Evolutionary conservation across 2,888 invertebrate genomes (phyloP).

Genomic region (Nomada lathburiana): DNA sequence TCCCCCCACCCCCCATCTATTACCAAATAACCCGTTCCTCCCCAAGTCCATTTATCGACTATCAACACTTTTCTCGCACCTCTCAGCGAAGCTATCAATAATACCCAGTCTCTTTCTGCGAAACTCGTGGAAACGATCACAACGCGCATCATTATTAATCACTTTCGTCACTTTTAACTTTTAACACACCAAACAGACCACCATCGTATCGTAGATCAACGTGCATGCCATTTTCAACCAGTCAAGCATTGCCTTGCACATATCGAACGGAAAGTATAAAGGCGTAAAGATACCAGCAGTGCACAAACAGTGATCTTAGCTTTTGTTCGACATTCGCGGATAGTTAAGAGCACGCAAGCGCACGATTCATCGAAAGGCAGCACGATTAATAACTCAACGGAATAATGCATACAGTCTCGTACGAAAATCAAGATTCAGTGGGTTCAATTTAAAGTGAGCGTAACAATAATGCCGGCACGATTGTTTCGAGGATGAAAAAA

Average conservation of each 20-base stretch:
- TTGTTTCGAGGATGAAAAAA: too few species aligned
- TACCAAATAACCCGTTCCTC: neutral
- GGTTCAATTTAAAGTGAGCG: neutral
- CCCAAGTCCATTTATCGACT: constrained; percentile 1
- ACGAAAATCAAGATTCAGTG: constrained; percentile 3
- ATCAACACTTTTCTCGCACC: constrained; percentile 22
- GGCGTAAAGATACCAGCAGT: neutral
- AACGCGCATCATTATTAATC: constrained; percentile 10
- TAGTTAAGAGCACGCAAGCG: neutral
- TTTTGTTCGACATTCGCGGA: constrained; percentile 1
- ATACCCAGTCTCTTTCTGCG: neutral
- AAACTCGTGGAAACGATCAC: constrained; percentile 1
- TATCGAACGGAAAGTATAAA: neutral
- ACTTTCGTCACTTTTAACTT: neutral
- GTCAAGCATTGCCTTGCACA: neutral
- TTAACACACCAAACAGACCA: constrained; percentile 7
- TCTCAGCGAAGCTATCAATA: constrained; percentile 21
- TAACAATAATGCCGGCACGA: too few species aligned
- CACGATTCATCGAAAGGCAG: neutral
- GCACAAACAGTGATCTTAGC: neutral
- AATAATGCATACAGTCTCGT: constrained; percentile 5
- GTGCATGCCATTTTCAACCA: neutral
- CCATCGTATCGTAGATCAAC: neutral
- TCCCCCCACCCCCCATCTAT: too few species aligned
- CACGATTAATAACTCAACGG: constrained; percentile 14